Conservation (phyloP, 2,113 vertebrate genomes). For the Plestiodon gilberti region DNA sequence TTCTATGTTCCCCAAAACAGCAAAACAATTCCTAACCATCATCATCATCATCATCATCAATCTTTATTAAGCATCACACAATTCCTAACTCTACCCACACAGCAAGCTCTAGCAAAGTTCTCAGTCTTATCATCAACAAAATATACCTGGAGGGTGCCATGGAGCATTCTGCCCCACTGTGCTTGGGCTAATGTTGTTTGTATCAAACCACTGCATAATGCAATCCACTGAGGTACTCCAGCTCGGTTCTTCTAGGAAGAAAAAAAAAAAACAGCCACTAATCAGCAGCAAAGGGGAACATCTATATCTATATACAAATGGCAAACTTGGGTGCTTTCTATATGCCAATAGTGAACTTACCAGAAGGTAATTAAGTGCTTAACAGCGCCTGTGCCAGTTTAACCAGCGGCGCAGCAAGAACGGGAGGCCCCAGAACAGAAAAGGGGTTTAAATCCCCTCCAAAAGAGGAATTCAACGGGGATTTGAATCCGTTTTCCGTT, state of each 20-base stretch:
- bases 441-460: too few species aligned
- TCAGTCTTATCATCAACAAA: conserved; percentile 1
- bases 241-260: conserved; percentile 73
- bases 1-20: not conserved
- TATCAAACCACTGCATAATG: conserved; percentile 61
- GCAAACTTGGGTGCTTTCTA: too few species aligned
- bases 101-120: not conserved
- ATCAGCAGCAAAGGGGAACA: conserved; percentile 5
- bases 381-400: too few species aligned
- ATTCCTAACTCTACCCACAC: not conserved
- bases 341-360: too few species aligned
- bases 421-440: too few species aligned
- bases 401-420: too few species aligned
- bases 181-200: conserved; percentile 36
- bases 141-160: conserved; percentile 77
- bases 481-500: too few species aligned
- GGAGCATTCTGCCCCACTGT: conserved; percentile 67
- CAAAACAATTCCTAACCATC: not conserved
- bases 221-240: conserved; percentile 63
- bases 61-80: too few species aligned
- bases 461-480: too few species aligned
- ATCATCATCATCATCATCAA: too few species aligned
- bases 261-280: conserved; percentile 13
- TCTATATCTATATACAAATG: too few species aligned
- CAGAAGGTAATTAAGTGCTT: too few species aligned